Percentiles rank a stretch among this genome's conserved stretches.
Conservation (phyloP, 2,888 invertebrate species). For the Drosophila diplacantha region DNA sequence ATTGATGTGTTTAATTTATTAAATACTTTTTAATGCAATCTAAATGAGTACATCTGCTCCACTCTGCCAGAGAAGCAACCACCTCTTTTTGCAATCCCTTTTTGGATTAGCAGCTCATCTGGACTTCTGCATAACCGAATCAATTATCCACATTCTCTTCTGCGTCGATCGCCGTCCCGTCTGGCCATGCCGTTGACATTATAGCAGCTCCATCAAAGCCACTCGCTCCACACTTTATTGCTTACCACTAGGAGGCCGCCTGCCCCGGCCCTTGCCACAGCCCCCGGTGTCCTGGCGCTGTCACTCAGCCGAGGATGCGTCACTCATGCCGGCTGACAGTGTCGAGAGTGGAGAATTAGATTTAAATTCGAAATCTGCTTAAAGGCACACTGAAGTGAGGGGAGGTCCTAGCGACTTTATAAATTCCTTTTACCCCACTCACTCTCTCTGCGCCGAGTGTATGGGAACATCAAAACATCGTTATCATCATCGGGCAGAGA, state of each 20-base stretch:
- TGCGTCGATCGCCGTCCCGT: slow-evolving; percentile 25
- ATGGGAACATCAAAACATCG: slow-evolving; percentile 39
- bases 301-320: slow-evolving; percentile 56
- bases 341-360: slow-evolving; percentile 66
- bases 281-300: slow-evolving; percentile 25
- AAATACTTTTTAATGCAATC: not conserved
- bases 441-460: slow-evolving; percentile 18
- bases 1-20: not conserved
- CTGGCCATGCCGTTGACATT: slow-evolving; percentile 44
- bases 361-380: slow-evolving; percentile 58
- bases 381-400: slow-evolving; percentile 38
- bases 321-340: slow-evolving; percentile 62
- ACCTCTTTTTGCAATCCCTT: slow-evolving; percentile 17
- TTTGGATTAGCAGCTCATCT: slow-evolving; percentile 29
- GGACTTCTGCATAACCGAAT: slow-evolving; percentile 29
- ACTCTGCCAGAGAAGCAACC: too few relatives aligned
- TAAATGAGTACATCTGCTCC: not conserved
- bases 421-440: slow-evolving; percentile 44
- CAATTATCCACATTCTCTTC: slow-evolving; percentile 27
- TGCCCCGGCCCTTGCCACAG: not conserved
- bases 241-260: slow-evolving; percentile 17
- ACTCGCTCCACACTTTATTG: slow-evolving; percentile 32
- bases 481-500: slow-evolving; percentile 28
- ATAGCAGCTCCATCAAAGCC: slow-evolving; percentile 48
- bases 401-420: slow-evolving; percentile 36